Conservation (phyloP, 2,888 invertebrate genomes). For the Lasioglossum figueresi region DNA sequence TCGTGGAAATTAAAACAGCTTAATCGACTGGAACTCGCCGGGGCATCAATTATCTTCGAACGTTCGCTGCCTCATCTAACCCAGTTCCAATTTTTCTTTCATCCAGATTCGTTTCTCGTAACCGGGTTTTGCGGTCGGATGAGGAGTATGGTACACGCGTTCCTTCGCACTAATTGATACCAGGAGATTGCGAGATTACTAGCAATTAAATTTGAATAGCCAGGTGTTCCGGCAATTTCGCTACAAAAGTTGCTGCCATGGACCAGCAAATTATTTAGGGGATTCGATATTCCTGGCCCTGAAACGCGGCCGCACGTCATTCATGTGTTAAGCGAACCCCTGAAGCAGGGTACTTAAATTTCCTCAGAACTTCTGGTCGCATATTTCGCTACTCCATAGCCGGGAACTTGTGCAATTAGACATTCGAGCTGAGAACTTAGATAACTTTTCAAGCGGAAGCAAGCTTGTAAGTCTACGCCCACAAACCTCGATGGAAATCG, state of each 20-base stretch:
- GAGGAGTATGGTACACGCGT: neutral
- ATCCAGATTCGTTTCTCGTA: neutral
- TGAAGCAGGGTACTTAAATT: slow-evolving; percentile 54
- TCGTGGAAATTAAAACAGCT: neutral
- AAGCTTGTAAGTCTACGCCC: slow-evolving; percentile 16
- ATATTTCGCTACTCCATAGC: slow-evolving; percentile 51
- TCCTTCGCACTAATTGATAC: neutral
- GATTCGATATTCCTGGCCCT: neutral
- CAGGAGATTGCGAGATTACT: neutral
- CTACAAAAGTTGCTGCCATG: neutral
- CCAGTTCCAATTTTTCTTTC: neutral
- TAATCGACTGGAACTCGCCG: neutral
- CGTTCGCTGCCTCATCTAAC: neutral
- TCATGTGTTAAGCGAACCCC: slow-evolving; percentile 34
- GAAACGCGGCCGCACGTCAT: slow-evolving; percentile 35
- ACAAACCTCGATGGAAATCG: neutral
- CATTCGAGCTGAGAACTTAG: slow-evolving; percentile 45
- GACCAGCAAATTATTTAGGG: slow-evolving; percentile 15
- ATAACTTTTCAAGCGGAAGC: slow-evolving; percentile 40
- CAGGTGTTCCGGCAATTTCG: neutral
- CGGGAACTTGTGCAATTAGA: slow-evolving; percentile 61
- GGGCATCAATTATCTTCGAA: neutral
- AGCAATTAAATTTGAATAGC: neutral
- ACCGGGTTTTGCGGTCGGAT: neutral
- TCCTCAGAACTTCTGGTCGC: slow-evolving; percentile 60